These are phyloP conservation scores for Cyprinodon brontotheroides DNA, from an alignment of 2,113 vertebrate species.

Conservation along the genomic window DNA sequence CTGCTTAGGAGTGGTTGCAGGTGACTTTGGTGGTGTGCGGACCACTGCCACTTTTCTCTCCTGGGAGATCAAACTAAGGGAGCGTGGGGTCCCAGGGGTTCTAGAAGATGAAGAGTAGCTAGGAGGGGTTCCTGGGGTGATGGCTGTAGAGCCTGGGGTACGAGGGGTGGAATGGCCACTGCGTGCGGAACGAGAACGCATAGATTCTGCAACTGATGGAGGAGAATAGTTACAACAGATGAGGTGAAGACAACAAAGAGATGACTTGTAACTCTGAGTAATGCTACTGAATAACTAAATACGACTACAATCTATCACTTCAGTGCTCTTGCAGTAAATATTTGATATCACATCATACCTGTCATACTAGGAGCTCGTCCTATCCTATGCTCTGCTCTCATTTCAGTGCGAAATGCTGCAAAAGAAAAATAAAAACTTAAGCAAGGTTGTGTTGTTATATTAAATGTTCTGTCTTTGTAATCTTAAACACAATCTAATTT, in stretches of 20 bases:
- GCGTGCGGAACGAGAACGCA: constrained; percentile 92
- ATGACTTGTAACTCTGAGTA: not conserved
- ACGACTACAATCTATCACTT: not conserved
- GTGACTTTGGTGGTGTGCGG: constrained; percentile 96
- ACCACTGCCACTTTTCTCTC: constrained; percentile 95
- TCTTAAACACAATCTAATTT: not conserved
- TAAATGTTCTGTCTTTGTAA: not conserved
- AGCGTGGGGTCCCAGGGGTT: constrained; percentile 91
- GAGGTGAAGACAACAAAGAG: not conserved
- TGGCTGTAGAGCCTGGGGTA: constrained; percentile 92
- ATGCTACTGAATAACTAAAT: not conserved
- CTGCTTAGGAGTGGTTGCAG: constrained; percentile 92
- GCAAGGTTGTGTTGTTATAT: not conserved
- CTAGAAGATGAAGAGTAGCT: constrained; percentile 94
- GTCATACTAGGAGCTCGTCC: constrained; percentile 79
- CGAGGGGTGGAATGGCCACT: constrained; percentile 95
- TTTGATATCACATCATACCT: constrained; percentile 61
- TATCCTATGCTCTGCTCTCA: constrained; percentile 79
- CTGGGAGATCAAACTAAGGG: constrained; percentile 90
- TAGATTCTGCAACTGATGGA: constrained; percentile 84
- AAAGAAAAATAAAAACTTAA: not conserved
- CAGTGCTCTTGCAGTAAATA: not conserved
- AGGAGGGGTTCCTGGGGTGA: constrained; percentile 95
- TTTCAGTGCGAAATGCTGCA: constrained; percentile 78
- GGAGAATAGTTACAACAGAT: not conserved